phyloP scores from a whole-genome alignment of 2,797 vertebrate genomes.

The Poeciliopsis turneri region DNA sequence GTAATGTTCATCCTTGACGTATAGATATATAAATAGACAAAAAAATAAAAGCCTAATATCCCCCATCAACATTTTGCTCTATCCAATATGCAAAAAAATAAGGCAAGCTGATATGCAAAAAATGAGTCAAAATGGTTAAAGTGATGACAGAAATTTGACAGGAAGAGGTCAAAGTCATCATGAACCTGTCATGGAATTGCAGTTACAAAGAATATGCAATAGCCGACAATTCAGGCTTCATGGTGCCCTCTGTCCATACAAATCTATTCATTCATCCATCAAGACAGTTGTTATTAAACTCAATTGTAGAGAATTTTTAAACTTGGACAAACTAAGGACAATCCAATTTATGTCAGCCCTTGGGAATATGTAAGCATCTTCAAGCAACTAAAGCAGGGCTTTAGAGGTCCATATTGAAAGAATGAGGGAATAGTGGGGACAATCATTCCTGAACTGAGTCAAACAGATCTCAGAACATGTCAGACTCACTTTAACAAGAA shows the following conservation, averaged over 20 bases:
- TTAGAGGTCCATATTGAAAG: background rate
- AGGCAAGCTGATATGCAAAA: background rate
- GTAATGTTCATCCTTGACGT: background rate
- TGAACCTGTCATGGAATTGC: background rate
- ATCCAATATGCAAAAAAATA: background rate
- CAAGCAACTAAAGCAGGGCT: background rate
- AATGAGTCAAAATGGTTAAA: background rate
- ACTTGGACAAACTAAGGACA: background rate
- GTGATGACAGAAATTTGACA: background rate
- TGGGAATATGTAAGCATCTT: background rate
- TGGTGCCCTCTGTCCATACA: background rate
- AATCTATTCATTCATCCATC: background rate
- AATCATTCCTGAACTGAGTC: background rate
- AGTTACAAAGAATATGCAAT: background rate
- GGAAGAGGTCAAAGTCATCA: background rate
- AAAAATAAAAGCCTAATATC: background rate
- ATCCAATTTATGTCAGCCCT: background rate
- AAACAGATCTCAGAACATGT: conserved; percentile 13
- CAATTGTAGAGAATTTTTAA: background rate
- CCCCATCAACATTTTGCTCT: background rate
- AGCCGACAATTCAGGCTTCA: background rate
- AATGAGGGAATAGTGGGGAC: background rate
- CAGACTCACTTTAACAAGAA: conserved; percentile 24
- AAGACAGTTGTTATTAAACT: background rate
- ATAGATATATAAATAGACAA: background rate